Conservation (phyloP, 2,113 vertebrate genomes). For the Struthio camelus region DNA sequence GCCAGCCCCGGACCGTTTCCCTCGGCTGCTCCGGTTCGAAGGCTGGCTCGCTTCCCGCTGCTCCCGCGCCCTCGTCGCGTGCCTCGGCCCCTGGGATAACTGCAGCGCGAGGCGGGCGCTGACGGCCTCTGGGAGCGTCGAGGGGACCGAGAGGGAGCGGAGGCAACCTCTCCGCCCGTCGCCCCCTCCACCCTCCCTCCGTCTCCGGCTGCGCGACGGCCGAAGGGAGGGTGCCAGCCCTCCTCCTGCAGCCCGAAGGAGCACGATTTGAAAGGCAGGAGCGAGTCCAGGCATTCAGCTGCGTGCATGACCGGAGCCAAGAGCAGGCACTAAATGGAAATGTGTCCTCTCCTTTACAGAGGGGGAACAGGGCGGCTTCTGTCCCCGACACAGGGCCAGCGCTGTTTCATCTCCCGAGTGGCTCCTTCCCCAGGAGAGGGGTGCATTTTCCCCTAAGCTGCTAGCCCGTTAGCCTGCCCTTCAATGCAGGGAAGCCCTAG, state of each 20-base stretch:
- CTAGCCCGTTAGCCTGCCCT: background rate
- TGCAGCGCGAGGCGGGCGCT: fast-evolving
- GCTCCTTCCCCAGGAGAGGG: fast-evolving
- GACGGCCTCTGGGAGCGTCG: fast-evolving
- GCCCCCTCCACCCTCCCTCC: too few relatives aligned
- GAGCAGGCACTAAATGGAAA: background rate
- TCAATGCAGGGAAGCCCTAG: background rate
- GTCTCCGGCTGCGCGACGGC: background rate
- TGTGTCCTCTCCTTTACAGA: fast-evolving
- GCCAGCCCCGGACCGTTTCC: background rate
- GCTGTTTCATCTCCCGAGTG: fast-evolving
- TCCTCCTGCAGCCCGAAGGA: fast-evolving
- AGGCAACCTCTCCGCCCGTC: background rate
- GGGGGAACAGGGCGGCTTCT: background rate
- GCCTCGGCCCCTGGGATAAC: background rate
- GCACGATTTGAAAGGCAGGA: fast-evolving
- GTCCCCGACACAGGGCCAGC: background rate
- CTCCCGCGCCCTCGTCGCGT: background rate
- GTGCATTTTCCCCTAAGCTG: background rate
- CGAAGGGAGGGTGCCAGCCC: background rate
- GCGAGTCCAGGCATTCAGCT: background rate
- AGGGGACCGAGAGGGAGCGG: fast-evolving
- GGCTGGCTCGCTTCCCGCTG: background rate
- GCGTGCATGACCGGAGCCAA: fast-evolving
- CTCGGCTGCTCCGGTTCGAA: background rate